A percentile compares a stretch with the other conserved stretches of the same genome.
Conservation (phyloP, 2,113 vertebrate species). For the Halcyon malimbica region DNA sequence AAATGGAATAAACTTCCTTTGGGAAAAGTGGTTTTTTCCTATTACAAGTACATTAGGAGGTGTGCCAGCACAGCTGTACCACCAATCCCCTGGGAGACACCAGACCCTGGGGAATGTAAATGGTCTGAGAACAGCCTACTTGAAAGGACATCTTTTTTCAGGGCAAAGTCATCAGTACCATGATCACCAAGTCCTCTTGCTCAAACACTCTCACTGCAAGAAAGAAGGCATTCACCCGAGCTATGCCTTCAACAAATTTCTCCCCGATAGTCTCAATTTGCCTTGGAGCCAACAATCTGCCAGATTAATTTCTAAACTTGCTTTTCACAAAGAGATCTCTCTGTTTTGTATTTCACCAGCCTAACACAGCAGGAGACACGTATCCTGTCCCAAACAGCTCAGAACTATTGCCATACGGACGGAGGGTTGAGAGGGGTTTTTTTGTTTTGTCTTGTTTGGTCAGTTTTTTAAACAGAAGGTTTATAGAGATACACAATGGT, state of each 20-base stretch:
- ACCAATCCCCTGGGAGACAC: constrained; percentile 26
- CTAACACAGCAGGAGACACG: constrained; percentile 9
- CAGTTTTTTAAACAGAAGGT: constrained; percentile 7
- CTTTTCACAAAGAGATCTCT: constrained; percentile 20
- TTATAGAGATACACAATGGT: constrained; percentile 26
- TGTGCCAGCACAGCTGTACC: constrained; percentile 38
- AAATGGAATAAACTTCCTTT: constrained; percentile 36
- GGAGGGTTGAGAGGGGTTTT: background rate
- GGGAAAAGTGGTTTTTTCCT: constrained; percentile 21
- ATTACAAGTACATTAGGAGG: constrained; percentile 35
- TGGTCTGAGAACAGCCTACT: background rate
- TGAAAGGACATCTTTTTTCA: constrained; percentile 20
- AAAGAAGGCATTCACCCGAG: background rate
- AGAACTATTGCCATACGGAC: background rate
- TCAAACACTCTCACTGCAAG: background rate
- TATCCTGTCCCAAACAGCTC: background rate
- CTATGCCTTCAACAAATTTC: background rate
- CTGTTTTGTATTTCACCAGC: background rate
- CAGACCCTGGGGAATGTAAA: constrained; percentile 8
- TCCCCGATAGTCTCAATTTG: background rate
- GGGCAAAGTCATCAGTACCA: background rate
- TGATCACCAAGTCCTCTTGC: background rate
- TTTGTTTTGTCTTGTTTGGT: constrained; percentile 27
- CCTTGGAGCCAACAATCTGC: constrained; percentile 39
- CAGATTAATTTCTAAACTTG: constrained; percentile 28